Base-by-base conservation (phyloP, 2,888 invertebrate species). In the Apodemia hepburni region DNA sequence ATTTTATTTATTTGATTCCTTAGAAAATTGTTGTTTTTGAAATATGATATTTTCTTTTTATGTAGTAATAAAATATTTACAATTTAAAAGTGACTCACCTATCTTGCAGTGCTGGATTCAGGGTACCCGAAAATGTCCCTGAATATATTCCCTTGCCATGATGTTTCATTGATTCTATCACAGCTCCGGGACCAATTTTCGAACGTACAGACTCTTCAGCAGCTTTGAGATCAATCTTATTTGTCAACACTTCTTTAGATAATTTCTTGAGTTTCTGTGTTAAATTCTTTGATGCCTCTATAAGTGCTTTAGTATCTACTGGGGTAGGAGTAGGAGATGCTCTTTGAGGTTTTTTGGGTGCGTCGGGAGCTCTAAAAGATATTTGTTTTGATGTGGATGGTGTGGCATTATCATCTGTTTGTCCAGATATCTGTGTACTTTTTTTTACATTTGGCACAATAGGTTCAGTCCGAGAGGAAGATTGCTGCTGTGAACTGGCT, bases 111-210 rank as follows among this genome's bases (percentile, higher is more conserved):
- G 98, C 97, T 61, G 98, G 98, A 85, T 98, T 98, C 62, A 98
- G 84, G 18, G 98, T 98, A 62, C 98, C 98, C 78, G 98, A 98
- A 85, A 98, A 98, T 67, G 98, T 98, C 69, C 98, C 98, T 15
- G 98, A 98, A 88, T 98, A 98, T 68, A 98, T 97, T 73, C 98
- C 98, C 84, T 97, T 97, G 70, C 98, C 97, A 76, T 98, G 97
- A 81, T 98, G 97, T 82, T 96, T 95, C 97, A 97, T 97, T 75
- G 96, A 96, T 80, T 97, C 97, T 79, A 97, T 97, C 77, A 97
- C 96, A 74, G 97, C 97, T 45, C 97, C 97, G 15, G 89, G 87
- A 62, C 88, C 87, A 61, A 86, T 82, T 68, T 88, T 90, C 22
- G 86, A 75, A 59, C 93, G 87, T 49, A 92, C 83, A 0, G 89